Base-by-base conservation (phyloP, 1,140 invertebrate species). In the Drosophila neocordata region DNA sequence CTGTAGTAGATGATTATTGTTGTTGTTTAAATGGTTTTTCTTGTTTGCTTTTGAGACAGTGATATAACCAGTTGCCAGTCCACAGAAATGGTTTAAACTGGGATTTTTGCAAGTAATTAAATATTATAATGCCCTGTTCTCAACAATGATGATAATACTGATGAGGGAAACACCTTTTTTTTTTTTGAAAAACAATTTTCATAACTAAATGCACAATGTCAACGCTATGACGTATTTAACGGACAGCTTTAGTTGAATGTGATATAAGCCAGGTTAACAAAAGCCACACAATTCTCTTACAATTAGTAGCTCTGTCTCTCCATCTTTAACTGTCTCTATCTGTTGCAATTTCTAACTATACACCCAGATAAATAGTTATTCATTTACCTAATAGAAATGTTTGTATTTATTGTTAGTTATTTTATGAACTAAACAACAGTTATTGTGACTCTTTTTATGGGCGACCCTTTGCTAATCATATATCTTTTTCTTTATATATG, bases 261-360 rank as follows among this genome's bases (percentile, higher is more conserved):
- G 62, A 73, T 63, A 73, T 73, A 65, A 65, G 60, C 41, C 37
- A 2, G 60, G 37, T 7, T 37, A 31, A 41, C 44, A 65, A 59
- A 73, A 66, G 70, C 24, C 55, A 66, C 55, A 48, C 15, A 48
- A 15, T 48, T 48, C 41, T 48, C 15, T 66, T 65, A 20, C 41
- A 48, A 48, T 48, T 48, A 48, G 41, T 20, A 1, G 22, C 27
- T 31, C 4, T 35, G 11, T 12, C 34, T 35, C 34, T 2, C 9
- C 34, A 1, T 35, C 34, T 35, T 12, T 31, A 18, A 18, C 13
- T 18, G 6, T 44, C 41, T 15, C 41, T 20, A 9, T 8, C 13
- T 35, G n/a, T 24, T 24, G 22, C 22, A 1, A 24, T 24, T 24
- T 24, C 22, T 2, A 2, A 12, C n/a, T 34, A 18, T 24, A 4